Evolutionary conservation across 2,113 vertebrate genomes (phyloP).

Genomic region (Xenopus tropicalis): UCB_Xtro_10.0 CM004448.2:13421501-13422000

Average conservation of each 20-base stretch:
- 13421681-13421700: constrained; percentile 43
- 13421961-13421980: constrained; percentile 46
- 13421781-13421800: no score
- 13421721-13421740: no score
- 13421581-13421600: constrained; percentile 14
- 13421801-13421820: no score
- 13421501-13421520: constrained; percentile 19
- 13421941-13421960: constrained; percentile 60
- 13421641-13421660: not conserved
- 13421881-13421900: no score
- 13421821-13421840: constrained; percentile 8
- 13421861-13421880: no score
- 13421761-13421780: no score
- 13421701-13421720: constrained; percentile 57
- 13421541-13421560: constrained; percentile 44
- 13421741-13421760: no score
- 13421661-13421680: not conserved
- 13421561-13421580: constrained; percentile 23
- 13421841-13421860: no score
- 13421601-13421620: not conserved
- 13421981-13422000: constrained; percentile 57
- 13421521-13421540: constrained; percentile 45
- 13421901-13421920: constrained; percentile 8
- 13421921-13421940: constrained; percentile 58
- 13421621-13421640: not conserved